Conservation (phyloP, 2,797 vertebrate genomes). For the Coilia nasus region DNA sequence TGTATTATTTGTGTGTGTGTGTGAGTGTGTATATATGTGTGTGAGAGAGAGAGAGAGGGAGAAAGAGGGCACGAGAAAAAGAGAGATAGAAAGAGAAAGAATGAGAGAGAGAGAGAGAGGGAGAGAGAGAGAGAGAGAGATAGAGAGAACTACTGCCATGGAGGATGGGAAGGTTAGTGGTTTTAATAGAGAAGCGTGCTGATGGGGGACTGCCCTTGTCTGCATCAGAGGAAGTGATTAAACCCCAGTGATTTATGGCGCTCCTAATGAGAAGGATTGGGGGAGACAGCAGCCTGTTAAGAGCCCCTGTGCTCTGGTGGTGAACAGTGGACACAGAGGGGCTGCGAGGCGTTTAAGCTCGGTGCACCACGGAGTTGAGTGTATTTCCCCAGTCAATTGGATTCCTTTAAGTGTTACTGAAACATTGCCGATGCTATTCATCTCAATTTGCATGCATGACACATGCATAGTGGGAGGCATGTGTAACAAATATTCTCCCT, state of each 20-base stretch:
- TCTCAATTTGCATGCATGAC: conserved; percentile 45
- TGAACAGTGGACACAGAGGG: conserved; percentile 11
- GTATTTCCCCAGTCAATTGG: conserved; percentile 42
- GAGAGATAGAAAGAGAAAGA: background rate
- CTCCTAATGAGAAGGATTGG: conserved; percentile 33
- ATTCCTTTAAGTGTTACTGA: conserved; percentile 43
- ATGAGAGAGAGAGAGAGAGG: background rate
- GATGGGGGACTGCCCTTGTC: conserved; percentile 31
- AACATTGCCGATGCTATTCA: conserved; percentile 42
- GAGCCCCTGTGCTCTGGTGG: conserved; percentile 4
- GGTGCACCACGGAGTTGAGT: conserved; percentile 30
- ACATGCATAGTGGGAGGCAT: conserved; percentile 10
- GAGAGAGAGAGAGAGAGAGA: background rate
- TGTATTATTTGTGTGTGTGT: no score
- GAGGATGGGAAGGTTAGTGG: background rate
- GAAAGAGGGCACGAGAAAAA: background rate
- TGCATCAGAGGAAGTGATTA: conserved; percentile 25
- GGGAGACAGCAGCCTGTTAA: conserved; percentile 26
- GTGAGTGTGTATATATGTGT: no score
- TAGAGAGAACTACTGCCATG: background rate
- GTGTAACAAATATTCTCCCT: background rate
- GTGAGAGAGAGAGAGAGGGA: background rate
- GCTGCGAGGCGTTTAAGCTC: conserved; percentile 24
- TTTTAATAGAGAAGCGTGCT: conserved; percentile 30
- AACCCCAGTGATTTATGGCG: conserved; percentile 42